Evolutionary conservation across 2,888 invertebrate genomes (phyloP), one percentile per base, ranked within the genome.

Genomic region (Trileptium ribeirensis): DNA sequence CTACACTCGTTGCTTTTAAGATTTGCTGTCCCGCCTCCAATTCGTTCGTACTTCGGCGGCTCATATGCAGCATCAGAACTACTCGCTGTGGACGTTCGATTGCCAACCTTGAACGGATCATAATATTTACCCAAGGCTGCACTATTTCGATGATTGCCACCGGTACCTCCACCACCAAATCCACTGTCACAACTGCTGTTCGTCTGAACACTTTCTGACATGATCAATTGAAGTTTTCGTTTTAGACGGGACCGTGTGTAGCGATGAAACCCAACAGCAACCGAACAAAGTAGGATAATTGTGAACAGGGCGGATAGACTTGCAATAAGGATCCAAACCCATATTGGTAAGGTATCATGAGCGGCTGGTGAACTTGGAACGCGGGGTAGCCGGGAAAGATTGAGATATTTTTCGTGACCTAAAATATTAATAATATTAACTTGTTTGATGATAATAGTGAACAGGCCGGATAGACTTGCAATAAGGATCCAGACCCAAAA

Each of bases 81-180:
- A 8, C 33, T 33, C n/a, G 15, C 31, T 8, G 38, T 75, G 8
- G 37, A 37, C 8, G n/a, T n/a, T 37, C 77, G 77, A 38, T 75
- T 75, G 15, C 77, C n/a, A 8, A 75, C 31, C 39, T 75, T 33
- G n/a, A 75, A 75, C 77, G 77, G 77, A 38, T 75, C 77, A 38
- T 75, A 75, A n/a, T 38, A 75, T 51, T 51, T 51, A 8, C 51
- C 51, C 51, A 51, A 24, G n/a, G n/a, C n/a, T n/a, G n/a, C n/a
- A n/a, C n/a, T n/a, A n/a, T n/a, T n/a, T n/a, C n/a, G n/a, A n/a
- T n/a, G n/a, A n/a, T n/a, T n/a, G n/a, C n/a, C n/a, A n/a, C n/a
- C n/a, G n/a, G n/a, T n/a, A n/a, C n/a, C n/a, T n/a, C n/a, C n/a
- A n/a, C n/a, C n/a, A n/a, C n/a, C n/a, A n/a, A n/a, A n/a, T 8